A percentile compares a stretch with the other conserved stretches of the same genome.
Conservation (phyloP, 2,113 vertebrate genomes). For the Cygnus buccinator region DNA sequence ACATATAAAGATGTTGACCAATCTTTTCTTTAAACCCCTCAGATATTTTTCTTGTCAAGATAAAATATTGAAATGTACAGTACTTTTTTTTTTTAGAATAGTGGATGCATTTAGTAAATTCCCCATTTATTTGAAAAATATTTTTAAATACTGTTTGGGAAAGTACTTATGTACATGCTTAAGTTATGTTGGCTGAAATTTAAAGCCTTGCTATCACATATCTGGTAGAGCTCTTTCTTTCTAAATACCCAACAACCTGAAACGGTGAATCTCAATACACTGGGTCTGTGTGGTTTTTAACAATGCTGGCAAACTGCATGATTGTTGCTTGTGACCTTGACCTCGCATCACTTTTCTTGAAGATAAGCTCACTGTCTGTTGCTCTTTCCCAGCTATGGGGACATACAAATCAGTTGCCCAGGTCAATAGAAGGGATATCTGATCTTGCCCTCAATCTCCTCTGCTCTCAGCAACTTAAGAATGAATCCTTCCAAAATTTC, state of each 20-base stretch:
- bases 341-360: not conserved
- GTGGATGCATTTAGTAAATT: not conserved
- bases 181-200: not conserved
- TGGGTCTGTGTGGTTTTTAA: not conserved
- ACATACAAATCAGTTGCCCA: not conserved
- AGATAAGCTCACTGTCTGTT: not conserved
- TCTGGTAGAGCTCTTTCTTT: not conserved
- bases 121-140: constrained; percentile 18
- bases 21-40: not conserved
- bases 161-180: constrained; percentile 1
- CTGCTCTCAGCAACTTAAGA: not conserved
- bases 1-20: constrained; percentile 27
- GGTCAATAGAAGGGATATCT: not conserved
- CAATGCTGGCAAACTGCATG: not conserved
- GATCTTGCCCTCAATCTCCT: not conserved
- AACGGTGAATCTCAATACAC: not conserved
- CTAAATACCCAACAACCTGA: not conserved
- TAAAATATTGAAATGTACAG: not conserved
- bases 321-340: not conserved
- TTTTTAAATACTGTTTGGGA: not conserved
- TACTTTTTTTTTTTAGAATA: constrained; percentile 12
- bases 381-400: not conserved
- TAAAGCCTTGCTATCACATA: not conserved
- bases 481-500: not conserved
- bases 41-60: constrained; percentile 34